Evolutionary conservation across 1,140 invertebrate genomes (phyloP).

Genomic region (Aphelenchoides fujianensis): DNA sequence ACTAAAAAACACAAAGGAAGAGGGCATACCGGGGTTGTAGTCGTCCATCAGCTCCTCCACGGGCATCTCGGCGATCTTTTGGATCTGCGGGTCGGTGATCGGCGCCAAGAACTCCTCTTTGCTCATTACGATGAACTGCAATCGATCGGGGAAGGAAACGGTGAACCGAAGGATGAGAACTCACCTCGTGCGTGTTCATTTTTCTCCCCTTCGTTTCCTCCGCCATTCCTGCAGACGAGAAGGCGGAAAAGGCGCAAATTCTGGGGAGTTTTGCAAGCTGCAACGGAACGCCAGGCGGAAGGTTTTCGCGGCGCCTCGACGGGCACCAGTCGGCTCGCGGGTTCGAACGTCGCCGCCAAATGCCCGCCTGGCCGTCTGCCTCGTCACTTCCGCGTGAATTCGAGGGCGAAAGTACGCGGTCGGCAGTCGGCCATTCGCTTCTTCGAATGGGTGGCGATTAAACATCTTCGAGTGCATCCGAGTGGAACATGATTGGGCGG

Average conservation of each 20-base stretch:
- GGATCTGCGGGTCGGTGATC: slow-evolving; percentile 47
- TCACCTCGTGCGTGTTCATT: not conserved
- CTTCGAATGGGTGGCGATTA: too few species aligned
- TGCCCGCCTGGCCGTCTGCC: too few species aligned
- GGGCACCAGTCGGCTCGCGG: not conserved
- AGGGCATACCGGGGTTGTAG: slow-evolving; percentile 54
- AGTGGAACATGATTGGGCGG: too few species aligned
- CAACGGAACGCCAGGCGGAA: not conserved
- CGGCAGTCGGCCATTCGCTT: too few species aligned
- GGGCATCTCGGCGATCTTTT: slow-evolving; percentile 31
- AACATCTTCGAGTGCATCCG: too few species aligned
- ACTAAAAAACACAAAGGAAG: not conserved
- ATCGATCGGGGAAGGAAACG: slow-evolving; percentile 4
- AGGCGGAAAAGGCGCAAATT: not conserved
- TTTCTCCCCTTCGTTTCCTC: not conserved
- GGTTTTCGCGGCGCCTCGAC: not conserved
- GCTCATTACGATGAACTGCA: slow-evolving; percentile 39
- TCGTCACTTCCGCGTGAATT: too few species aligned
- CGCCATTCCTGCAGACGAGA: not conserved
- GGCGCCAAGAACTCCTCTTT: slow-evolving; percentile 47
- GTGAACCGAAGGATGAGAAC: not conserved
- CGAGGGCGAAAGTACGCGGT: too few species aligned
- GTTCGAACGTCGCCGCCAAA: not conserved
- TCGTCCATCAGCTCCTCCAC: slow-evolving; percentile 42
- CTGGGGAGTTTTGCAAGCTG: not conserved